These are phyloP conservation scores for Antedon bifida DNA, from an alignment of 35 echinoderm and acorn worm species.

Conservation along the genomic window DNA sequence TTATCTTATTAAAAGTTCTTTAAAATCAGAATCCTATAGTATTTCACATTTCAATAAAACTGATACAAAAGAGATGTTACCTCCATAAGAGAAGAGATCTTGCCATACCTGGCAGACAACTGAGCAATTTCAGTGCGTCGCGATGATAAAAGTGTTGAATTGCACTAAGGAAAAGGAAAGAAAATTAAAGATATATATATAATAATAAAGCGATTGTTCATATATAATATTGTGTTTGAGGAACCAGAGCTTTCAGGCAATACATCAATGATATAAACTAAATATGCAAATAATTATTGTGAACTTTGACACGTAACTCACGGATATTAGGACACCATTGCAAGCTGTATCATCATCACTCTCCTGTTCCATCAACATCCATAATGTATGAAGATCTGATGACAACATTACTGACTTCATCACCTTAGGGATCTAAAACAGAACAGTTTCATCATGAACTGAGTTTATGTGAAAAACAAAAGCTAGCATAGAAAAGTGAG, in stretches of 20 bases:
- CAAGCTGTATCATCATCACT: not conserved
- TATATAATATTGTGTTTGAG: no score
- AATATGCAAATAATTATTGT: no score
- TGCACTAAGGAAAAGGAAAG: slow-evolving; percentile 31
- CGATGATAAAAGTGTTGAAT: slow-evolving; percentile 59
- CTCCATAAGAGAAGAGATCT: slow-evolving; percentile 40
- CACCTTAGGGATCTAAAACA: not conserved
- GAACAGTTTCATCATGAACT: no score
- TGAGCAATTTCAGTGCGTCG: slow-evolving; percentile 65
- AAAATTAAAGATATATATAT: not conserved
- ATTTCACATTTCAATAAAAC: no score
- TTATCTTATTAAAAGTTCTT: not conserved
- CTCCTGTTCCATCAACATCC: not conserved
- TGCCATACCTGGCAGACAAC: slow-evolving; percentile 76
- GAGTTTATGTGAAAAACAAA: no score
- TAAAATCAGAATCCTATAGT: no score
- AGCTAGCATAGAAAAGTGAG: no score
- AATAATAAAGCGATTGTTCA: not conserved
- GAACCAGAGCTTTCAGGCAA: no score
- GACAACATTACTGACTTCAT: not conserved
- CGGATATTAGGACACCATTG: not conserved
- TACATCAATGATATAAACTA: no score
- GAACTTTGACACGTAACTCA: no score
- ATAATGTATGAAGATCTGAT: not conserved
- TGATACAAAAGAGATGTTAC: no score